Conservation (phyloP, 2,888 invertebrate species). For the Elysia crispata region DNA sequence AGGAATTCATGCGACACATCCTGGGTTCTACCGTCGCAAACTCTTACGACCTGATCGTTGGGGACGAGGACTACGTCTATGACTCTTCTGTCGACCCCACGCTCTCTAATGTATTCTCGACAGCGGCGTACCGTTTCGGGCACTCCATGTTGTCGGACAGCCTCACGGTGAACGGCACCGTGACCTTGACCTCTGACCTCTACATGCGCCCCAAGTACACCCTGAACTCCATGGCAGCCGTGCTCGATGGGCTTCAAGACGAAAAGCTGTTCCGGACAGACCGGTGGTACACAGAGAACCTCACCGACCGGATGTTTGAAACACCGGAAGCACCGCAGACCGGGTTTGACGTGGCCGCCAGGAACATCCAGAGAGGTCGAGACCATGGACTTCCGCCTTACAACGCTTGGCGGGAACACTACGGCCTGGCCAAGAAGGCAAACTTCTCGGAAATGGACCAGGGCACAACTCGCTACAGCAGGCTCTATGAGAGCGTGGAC, state of each 20-base stretch:
- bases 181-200: constrained; percentile 12
- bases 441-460: constrained; percentile 2
- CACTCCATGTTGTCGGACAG: constrained; percentile 52
- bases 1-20: constrained; percentile 6
- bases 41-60: background rate
- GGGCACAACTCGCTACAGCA: background rate
- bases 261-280: constrained; percentile 44
- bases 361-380: constrained; percentile 46
- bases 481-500: constrained; percentile 6
- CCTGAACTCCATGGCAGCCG: constrained; percentile 39
- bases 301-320: constrained; percentile 40
- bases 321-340: background rate
- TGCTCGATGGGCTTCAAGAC: constrained; percentile 43
- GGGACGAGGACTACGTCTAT: constrained; percentile 35
- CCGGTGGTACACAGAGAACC: constrained; percentile 36
- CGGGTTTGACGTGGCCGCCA: constrained; percentile 42
- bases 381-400: constrained; percentile 47
- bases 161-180: constrained; percentile 31
- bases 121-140: constrained; percentile 54
- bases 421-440: constrained; percentile 42
- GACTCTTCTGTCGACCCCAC: constrained; percentile 47
- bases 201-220: constrained; percentile 50
- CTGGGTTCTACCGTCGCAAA: background rate
- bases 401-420: constrained; percentile 48
- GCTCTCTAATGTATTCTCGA: constrained; percentile 50